Percentiles rank a stretch among this genome's conserved stretches.
Conservation (phyloP, 2,797 vertebrate genomes). For the Takifugu ocellatus region DNA sequence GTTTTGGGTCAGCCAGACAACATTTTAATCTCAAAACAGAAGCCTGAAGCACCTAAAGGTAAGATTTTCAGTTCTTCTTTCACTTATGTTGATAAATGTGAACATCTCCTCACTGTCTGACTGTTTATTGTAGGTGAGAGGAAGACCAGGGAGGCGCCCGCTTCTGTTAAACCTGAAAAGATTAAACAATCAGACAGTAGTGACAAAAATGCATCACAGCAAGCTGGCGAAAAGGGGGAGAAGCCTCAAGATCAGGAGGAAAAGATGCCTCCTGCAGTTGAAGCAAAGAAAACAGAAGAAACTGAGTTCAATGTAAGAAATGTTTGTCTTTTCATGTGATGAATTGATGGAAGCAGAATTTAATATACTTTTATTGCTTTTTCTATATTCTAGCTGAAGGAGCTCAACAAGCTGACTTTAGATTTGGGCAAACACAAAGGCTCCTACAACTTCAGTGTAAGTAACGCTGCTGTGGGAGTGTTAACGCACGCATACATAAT, state of each 20-base stretch:
- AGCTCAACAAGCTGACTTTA: conserved; percentile 36
- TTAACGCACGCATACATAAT: too few species aligned
- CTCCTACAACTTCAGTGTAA: conserved; percentile 80
- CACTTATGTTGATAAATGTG: not conserved
- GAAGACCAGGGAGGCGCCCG: not conserved
- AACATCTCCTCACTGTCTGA: not conserved
- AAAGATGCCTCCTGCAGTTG: not conserved
- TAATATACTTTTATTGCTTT: conserved; percentile 6
- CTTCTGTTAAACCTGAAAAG: fast-evolving
- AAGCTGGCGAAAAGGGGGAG: fast-evolving
- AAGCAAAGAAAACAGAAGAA: conserved; percentile 2
- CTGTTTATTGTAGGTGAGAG: conserved; percentile 28
- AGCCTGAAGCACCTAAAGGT: conserved; percentile 42
- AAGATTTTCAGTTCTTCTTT: not conserved
- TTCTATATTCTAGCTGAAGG: conserved; percentile 45
- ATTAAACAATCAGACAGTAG: fast-evolving
- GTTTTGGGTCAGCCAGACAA: conserved; percentile 52
- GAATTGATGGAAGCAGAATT: not conserved
- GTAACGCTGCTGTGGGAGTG: conserved; percentile 22
- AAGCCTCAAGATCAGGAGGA: fast-evolving
- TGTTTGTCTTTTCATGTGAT: not conserved
- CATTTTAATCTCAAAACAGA: conserved; percentile 29
- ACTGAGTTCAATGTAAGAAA: conserved; percentile 17
- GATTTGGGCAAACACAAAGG: conserved; percentile 48
- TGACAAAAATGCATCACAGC: fast-evolving